Base-by-base conservation (phyloP, 2,113 vertebrate genomes). In the Balaeniceps rex region DNA sequence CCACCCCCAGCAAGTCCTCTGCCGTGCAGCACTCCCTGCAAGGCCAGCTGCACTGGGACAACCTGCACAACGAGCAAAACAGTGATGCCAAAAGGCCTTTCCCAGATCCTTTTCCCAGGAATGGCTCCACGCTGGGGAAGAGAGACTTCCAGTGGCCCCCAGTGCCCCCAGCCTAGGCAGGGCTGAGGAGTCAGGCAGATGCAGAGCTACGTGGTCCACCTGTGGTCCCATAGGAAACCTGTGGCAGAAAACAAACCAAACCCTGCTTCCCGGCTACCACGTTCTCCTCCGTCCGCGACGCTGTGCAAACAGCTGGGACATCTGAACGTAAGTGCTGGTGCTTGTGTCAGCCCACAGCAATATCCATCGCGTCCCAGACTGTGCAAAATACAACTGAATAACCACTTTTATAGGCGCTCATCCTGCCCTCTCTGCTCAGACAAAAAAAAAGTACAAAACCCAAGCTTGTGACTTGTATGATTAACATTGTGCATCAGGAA, bases 271-370 rank as follows among this genome's bases (percentile, higher is more conserved):
- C 3, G 3, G n/a, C 28, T 51, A 74, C 58, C 51, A 11, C 1
- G 2, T 15, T 68, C 71, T 61, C 29, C 36, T 81, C 36, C n/a
- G 34, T 46, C 47, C 29, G 0, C 0, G 2, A 36, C 1, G 2
- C 31, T 38, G 25, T 52, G 34, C 46, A 52, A 86, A 72, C 33
- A 64, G 40, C 29, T 55, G 38, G 16, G n/a, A 46, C 55, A 69
- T 6, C 38, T 40, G 31, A 69, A 42, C 4, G 0, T 5, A n/a
- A 71, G 14, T 33, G 57, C 55, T 63, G 38, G 36, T 38, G 34
- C 29, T 40, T 51, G 28, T 58, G 46, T 49, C 40, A 63, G 42
- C 42, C 64, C 78, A 46, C n/a, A 31, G 49, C 36, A 24, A 33
- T 14, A 87, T 12, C 28, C 29, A 25, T 23, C 9, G 1, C 12